phyloP scores from a whole-genome alignment of 2,888 invertebrate genomes.

The Drosophila anceps region DNA sequence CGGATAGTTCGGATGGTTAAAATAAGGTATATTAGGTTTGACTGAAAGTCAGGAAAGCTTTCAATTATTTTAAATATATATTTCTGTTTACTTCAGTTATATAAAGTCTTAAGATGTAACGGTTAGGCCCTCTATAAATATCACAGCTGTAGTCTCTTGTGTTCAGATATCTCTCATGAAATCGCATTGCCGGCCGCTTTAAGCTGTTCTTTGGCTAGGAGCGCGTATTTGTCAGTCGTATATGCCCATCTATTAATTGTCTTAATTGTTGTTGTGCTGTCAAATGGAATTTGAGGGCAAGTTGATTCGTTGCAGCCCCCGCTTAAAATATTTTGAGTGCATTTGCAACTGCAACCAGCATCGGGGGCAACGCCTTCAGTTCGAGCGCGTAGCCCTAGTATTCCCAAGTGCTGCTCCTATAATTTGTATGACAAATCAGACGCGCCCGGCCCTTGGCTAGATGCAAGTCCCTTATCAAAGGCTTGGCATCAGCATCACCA shows the following conservation, averaged over 20 bases:
- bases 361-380: conserved; percentile 8
- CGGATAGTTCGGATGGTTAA: too few relatives aligned
- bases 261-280: conserved; percentile 1
- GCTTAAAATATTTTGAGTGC: conserved; percentile 26
- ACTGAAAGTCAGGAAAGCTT: neutral
- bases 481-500: conserved; percentile 53
- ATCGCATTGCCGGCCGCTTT: neutral
- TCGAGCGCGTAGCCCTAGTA: neutral
- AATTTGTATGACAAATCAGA: conserved; percentile 62
- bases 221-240: neutral
- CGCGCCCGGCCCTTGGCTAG: conserved; percentile 47
- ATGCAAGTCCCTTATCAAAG: conserved; percentile 38
- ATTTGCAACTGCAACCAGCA: conserved; percentile 35
- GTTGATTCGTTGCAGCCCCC: conserved; percentile 27
- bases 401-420: conserved; percentile 27
- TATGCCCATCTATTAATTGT: neutral
- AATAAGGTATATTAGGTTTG: neutral
- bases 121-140: too few relatives aligned
- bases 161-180: neutral
- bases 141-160: too few relatives aligned
- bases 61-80: neutral
- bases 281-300: conserved; percentile 4
- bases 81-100: neutral
- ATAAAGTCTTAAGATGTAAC: too few relatives aligned
- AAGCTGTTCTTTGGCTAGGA: neutral